A percentile compares a stretch with the other conserved stretches of the same genome.
Conservation (phyloP, 2,888 invertebrate genomes). For the Spodoptera picta region DNA sequence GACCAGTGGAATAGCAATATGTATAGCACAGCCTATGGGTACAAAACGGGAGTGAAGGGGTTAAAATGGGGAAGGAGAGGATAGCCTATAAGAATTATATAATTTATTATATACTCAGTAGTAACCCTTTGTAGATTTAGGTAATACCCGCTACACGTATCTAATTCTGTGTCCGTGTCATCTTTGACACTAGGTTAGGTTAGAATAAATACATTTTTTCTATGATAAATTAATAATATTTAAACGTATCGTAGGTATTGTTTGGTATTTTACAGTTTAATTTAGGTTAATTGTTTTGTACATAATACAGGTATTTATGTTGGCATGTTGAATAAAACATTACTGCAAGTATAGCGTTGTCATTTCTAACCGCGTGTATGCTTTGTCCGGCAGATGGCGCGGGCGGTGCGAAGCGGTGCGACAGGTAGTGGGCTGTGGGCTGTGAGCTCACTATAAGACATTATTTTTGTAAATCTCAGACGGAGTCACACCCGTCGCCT, state of each 20-base stretch:
- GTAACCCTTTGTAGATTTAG: slow-evolving; percentile 11
- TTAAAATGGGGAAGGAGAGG: slow-evolving; percentile 49
- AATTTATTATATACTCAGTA: slow-evolving; percentile 11
- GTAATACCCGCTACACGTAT: slow-evolving; percentile 6
- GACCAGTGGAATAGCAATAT: slow-evolving; percentile 45
- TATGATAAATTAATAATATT: slow-evolving; percentile 14
- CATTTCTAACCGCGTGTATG: slow-evolving; percentile 51
- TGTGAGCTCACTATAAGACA: slow-evolving; percentile 57
- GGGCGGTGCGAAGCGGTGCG: slow-evolving; percentile 70
- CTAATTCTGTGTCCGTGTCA: neutral
- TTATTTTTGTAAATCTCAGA: slow-evolving; percentile 82
- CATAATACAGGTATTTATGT: slow-evolving; percentile 35
- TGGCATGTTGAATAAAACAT: slow-evolving; percentile 49
- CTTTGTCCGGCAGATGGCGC: slow-evolving; percentile 73
- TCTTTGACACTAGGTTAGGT: too few species aligned
- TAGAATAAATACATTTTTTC: too few species aligned
- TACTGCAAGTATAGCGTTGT: slow-evolving; percentile 42
- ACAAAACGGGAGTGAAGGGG: slow-evolving; percentile 38
- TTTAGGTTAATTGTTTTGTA: slow-evolving; percentile 25
- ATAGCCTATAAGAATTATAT: slow-evolving; percentile 20
- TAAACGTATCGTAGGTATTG: slow-evolving; percentile 11
- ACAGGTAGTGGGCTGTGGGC: slow-evolving; percentile 71
- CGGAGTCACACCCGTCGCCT: slow-evolving; percentile 67
- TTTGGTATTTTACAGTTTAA: slow-evolving; percentile 21
- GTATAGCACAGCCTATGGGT: slow-evolving; percentile 36